These are phyloP conservation scores for Acronicta leporina DNA, from an alignment of 2,888 invertebrate genomes.

Conservation along the genomic window DNA sequence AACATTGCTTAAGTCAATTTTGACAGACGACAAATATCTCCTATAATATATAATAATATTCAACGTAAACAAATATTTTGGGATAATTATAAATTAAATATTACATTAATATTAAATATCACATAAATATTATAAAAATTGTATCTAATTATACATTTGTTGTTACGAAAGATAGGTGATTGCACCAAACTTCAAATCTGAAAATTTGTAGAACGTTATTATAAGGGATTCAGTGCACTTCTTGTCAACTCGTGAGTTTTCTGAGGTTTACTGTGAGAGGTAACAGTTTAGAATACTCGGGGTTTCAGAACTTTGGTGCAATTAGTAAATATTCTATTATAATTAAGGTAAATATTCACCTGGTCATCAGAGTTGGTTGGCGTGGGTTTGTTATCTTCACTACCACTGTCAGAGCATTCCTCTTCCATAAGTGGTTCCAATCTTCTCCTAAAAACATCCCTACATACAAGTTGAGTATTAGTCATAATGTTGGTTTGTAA, in stretches of 20 bases:
- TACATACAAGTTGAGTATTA: slow-evolving; percentile 58
- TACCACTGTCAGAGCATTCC: slow-evolving; percentile 92
- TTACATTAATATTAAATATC: slow-evolving; percentile 28
- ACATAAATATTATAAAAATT: slow-evolving; percentile 8
- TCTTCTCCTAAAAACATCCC: slow-evolving; percentile 91
- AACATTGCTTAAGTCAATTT: slow-evolving; percentile 38
- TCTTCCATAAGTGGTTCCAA: slow-evolving; percentile 95
- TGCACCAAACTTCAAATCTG: slow-evolving; percentile 53
- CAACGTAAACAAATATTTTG: slow-evolving; percentile 32
- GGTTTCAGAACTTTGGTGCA: slow-evolving; percentile 51
- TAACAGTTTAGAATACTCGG: slow-evolving; percentile 11
- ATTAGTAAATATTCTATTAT: slow-evolving; percentile 18
- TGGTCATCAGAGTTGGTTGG: slow-evolving; percentile 86
- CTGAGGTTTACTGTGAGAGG: slow-evolving; percentile 8
- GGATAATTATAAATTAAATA: slow-evolving; percentile 31
- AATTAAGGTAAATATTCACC: slow-evolving; percentile 78
- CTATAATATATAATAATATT: slow-evolving; percentile 19
- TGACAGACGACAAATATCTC: slow-evolving; percentile 41
- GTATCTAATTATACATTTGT: slow-evolving; percentile 21
- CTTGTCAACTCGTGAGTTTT: background rate
- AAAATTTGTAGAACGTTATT: slow-evolving; percentile 35
- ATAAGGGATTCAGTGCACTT: slow-evolving; percentile 10
- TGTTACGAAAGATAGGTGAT: slow-evolving; percentile 19
- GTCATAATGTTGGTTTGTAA: slow-evolving; percentile 9
- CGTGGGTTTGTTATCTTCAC: slow-evolving; percentile 84